Percentiles rank a stretch among this genome's conserved stretches.
Evolutionary conservation across 2,113 vertebrate species (phyloP).

Genomic region (Seriola quinqueradiata): DNA sequence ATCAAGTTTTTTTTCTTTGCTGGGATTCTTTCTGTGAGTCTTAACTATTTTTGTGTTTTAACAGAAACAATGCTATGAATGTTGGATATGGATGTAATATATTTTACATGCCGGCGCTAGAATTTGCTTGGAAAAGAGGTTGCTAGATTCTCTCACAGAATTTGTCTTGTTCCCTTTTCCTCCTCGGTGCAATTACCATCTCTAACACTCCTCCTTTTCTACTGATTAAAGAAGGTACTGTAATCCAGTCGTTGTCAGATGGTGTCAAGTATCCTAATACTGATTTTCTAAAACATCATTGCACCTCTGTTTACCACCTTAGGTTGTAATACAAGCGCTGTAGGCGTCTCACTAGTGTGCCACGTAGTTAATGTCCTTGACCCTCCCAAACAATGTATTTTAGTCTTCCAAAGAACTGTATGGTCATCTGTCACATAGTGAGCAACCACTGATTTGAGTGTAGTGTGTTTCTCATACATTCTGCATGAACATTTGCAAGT

Average conservation of each 20-base stretch:
- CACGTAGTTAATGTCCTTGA: conserved; percentile 44
- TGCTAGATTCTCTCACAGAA: conserved; percentile 54
- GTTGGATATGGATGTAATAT: conserved; percentile 72
- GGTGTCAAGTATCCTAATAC: conserved; percentile 28
- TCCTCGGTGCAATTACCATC: conserved; percentile 54
- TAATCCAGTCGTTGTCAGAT: conserved; percentile 32
- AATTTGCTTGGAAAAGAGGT: conserved; percentile 46
- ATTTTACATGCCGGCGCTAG: conserved; percentile 54
- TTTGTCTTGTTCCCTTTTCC: conserved; percentile 15
- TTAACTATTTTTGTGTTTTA: conserved; percentile 79
- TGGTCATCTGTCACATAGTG: conserved; percentile 61
- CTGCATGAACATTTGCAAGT: conserved; percentile 81
- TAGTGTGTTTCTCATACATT: conserved; percentile 67
- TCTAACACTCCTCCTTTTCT: conserved; percentile 52
- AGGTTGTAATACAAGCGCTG: conserved; percentile 37
- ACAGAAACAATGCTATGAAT: conserved; percentile 76
- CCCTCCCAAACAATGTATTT: conserved; percentile 61
- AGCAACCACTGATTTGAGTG: conserved; percentile 65
- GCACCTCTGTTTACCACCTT: conserved; percentile 27
- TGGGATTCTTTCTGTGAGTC: conserved; percentile 62
- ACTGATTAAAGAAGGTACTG: conserved; percentile 48
- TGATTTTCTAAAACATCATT: conserved; percentile 28
- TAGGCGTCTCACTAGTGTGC: conserved; percentile 45
- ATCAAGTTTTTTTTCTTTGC: conserved; percentile 34
- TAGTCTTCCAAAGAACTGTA: conserved; percentile 81